Evolutionary conservation across 2,888 invertebrate genomes (phyloP).

Genomic region (Cetonia aurata): DNA sequence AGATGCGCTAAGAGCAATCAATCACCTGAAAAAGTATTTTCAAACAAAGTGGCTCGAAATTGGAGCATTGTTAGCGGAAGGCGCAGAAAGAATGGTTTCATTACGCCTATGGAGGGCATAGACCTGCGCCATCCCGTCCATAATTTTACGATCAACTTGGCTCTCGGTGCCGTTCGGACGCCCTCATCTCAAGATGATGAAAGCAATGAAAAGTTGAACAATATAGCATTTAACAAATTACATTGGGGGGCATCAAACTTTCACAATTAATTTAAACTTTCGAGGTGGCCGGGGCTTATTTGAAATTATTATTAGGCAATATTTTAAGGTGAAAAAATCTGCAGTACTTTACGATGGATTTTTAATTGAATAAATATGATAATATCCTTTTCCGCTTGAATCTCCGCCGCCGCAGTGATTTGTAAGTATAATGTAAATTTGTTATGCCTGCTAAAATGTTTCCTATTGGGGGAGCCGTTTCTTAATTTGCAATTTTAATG

Average conservation of each 20-base stretch:
- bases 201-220: slow-evolving; percentile 44
- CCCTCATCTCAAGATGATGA: slow-evolving; percentile 34
- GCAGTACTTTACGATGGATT: slow-evolving; percentile 18
- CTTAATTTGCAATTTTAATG: slow-evolving; percentile 26
- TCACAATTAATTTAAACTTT: slow-evolving; percentile 43
- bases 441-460: slow-evolving; percentile 5
- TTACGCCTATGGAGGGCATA: slow-evolving; percentile 26
- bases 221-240: slow-evolving; percentile 44
- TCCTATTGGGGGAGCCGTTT: background rate
- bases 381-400: slow-evolving; percentile 7
- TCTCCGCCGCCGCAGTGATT: background rate
- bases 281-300: slow-evolving; percentile 26
- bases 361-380: slow-evolving; percentile 41
- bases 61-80: slow-evolving; percentile 33
- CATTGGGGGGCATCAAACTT: slow-evolving; percentile 37
- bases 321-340: slow-evolving; percentile 16
- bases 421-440: slow-evolving; percentile 26
- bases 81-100: slow-evolving; percentile 28
- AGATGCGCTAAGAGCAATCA: slow-evolving; percentile 29
- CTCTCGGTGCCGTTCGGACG: slow-evolving; percentile 7
- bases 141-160: slow-evolving; percentile 22
- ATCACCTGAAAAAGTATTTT: slow-evolving; percentile 39
- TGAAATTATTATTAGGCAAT: slow-evolving; percentile 43
- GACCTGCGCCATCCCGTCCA: background rate
- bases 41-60: slow-evolving; percentile 31